These are phyloP conservation scores for Plodia interpunctella DNA, from an alignment of 1,140 invertebrate genomes.

Conservation along the genomic window DNA sequence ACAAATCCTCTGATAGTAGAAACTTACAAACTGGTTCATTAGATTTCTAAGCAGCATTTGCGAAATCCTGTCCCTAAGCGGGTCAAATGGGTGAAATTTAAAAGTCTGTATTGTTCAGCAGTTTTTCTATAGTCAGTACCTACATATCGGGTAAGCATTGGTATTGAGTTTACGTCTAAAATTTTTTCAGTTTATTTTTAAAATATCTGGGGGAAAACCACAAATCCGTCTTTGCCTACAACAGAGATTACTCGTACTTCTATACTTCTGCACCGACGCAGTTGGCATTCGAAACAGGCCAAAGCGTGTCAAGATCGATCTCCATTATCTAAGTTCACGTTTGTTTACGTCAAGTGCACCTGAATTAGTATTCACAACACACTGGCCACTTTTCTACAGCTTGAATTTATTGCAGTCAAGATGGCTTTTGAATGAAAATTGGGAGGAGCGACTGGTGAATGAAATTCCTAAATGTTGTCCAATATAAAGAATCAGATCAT, in stretches of 20 bases:
- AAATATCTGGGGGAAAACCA: background rate
- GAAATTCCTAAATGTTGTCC: background rate
- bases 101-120: too few relatives aligned
- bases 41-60: too few relatives aligned
- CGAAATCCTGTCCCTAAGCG: too few relatives aligned
- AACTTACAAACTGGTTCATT: too few relatives aligned
- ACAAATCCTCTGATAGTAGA: too few relatives aligned
- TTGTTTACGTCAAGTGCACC: conserved; percentile 34
- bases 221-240: conserved; percentile 26
- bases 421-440: background rate
- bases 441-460: background rate
- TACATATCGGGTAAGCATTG: too few relatives aligned
- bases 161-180: too few relatives aligned
- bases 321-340: conserved; percentile 57
- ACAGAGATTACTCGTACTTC: conserved; percentile 45
- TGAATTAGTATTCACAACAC: conserved; percentile 43
- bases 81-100: too few relatives aligned
- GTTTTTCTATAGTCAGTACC: too few relatives aligned
- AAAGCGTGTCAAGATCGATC: conserved; percentile 70
- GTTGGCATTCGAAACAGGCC: conserved; percentile 57
- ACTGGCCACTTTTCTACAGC: background rate
- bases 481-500: too few relatives aligned
- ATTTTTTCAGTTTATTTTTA: too few relatives aligned
- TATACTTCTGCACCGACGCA: conserved; percentile 38
- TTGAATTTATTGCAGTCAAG: background rate